Conservation (phyloP, 2,113 vertebrate species). For the Lanius collurio region DNA sequence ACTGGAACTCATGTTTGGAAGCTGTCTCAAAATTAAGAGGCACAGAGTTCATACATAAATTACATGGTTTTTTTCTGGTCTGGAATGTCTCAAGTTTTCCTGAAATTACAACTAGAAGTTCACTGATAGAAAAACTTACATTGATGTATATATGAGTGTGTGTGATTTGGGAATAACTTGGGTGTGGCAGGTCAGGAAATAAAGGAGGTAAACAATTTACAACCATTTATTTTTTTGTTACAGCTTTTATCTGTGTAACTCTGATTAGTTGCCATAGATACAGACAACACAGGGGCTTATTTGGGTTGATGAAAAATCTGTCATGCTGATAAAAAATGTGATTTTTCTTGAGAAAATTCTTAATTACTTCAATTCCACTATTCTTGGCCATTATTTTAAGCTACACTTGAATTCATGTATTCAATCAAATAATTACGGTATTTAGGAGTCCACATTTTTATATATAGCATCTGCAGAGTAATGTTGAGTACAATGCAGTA, state of each 20-base stretch:
- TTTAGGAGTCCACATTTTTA: neutral
- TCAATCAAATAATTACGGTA: neutral
- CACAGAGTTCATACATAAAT: neutral
- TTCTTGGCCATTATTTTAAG: constrained; percentile 20
- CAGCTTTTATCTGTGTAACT: constrained; percentile 56
- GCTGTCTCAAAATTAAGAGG: neutral
- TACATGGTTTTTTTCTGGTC: neutral
- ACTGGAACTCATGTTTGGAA: neutral
- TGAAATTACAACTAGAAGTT: neutral
- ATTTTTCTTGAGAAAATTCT: neutral
- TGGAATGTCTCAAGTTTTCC: neutral
- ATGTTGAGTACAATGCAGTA: neutral
- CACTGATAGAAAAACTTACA: neutral
- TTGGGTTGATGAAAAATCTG: constrained; percentile 60
- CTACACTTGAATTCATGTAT: neutral
- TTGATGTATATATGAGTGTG: neutral
- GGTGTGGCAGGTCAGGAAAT: constrained; percentile 35
- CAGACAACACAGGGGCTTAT: constrained; percentile 60
- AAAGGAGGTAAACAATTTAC: constrained; percentile 62
- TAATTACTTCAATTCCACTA: neutral
- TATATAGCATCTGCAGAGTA: neutral
- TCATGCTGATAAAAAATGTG: constrained; percentile 29
- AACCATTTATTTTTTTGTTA: constrained; percentile 58
- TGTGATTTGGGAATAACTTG: neutral
- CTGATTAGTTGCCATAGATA: constrained; percentile 69